Conservation (phyloP, 2,113 vertebrate genomes). For the Gadus chalcogrammus region DNA sequence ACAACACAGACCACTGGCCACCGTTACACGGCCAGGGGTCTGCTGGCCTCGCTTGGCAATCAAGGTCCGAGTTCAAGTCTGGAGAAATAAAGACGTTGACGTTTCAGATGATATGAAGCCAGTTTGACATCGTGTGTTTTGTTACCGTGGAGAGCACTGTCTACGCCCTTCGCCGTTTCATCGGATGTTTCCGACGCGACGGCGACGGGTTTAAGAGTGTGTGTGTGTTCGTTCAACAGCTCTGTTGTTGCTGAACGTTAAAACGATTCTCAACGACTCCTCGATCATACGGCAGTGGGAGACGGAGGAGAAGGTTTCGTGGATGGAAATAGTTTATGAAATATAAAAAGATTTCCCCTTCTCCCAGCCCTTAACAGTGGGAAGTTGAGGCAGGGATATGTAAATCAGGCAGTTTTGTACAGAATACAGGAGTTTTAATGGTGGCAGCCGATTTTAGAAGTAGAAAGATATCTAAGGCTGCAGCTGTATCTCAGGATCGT, state of each 20-base stretch:
- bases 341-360: conserved; percentile 60
- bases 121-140: conserved; percentile 2
- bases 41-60: too few species aligned
- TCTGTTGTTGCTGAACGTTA: too few species aligned
- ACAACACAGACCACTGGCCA: too few species aligned
- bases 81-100: neutral
- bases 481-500: too few species aligned
- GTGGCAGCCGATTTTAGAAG: too few species aligned
- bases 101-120: neutral
- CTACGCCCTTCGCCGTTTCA: conserved; percentile 10
- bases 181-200: conserved; percentile 27
- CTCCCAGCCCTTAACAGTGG: neutral
- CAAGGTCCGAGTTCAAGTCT: too few species aligned
- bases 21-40: too few species aligned
- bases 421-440: too few species aligned
- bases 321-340: conserved; percentile 70
- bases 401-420: conserved; percentile 53
- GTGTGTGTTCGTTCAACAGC: conserved; percentile 52
- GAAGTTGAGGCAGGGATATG: too few species aligned
- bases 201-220: too few species aligned
- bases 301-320: conserved; percentile 39
- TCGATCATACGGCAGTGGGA: conserved; percentile 31
- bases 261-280: too few species aligned
- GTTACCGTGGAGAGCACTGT: conserved; percentile 24
- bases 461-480: too few species aligned